phyloP scores from a whole-genome alignment of 2,113 vertebrate species.

The Probosciger aterrimus region DNA sequence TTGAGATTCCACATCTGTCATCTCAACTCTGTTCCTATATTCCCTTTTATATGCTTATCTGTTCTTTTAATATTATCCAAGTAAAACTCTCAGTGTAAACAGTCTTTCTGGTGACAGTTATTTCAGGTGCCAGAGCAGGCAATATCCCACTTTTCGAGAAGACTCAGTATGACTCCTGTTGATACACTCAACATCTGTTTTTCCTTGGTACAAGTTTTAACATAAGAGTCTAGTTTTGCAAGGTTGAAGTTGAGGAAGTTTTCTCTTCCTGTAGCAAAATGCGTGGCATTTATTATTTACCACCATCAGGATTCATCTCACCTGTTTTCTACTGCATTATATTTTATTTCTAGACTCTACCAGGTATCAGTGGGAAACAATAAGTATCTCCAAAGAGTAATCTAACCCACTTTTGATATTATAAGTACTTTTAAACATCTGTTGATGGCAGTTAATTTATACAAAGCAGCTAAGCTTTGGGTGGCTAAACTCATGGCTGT shows the following conservation, averaged over 20 bases:
- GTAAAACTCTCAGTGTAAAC: background rate
- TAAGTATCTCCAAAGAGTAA: background rate
- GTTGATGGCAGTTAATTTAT: background rate
- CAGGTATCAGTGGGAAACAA: background rate
- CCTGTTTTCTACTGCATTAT: background rate
- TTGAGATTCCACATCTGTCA: background rate
- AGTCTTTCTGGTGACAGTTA: background rate
- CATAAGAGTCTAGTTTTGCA: background rate
- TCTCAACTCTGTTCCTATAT: background rate
- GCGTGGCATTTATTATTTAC: background rate
- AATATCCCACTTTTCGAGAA: background rate
- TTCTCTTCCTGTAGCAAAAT: background rate
- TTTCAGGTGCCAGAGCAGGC: background rate
- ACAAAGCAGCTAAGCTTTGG: background rate
- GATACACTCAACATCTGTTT: background rate
- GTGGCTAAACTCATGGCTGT: background rate
- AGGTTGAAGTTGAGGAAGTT: background rate
- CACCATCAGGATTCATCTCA: background rate
- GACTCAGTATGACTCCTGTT: background rate
- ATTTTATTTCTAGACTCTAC: background rate
- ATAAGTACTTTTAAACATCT: background rate
- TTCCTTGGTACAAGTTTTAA: background rate
- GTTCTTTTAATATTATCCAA: background rate
- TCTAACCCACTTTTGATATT: background rate
- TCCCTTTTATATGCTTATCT: background rate